These are phyloP conservation scores for Siderastrea siderea DNA, from an alignment of 92 coral and sea anemone genomes.

Conservation along the genomic window DNA sequence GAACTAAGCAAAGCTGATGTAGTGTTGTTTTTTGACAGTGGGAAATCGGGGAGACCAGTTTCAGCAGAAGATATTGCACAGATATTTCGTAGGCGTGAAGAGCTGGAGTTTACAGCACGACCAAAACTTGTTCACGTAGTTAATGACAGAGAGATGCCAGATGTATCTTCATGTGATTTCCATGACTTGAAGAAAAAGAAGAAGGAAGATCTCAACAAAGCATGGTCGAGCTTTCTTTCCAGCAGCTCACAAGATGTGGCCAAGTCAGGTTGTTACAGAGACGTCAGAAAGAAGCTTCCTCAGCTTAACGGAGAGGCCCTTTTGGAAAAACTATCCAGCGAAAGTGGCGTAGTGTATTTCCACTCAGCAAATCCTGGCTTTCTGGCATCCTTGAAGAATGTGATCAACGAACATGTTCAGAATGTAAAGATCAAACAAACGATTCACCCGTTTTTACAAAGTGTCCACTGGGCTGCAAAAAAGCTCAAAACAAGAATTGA, in stretches of 20 bases:
- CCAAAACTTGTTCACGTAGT: too few species aligned
- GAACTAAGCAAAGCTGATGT: slow-evolving; percentile 40
- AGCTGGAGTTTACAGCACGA: slow-evolving; percentile 11
- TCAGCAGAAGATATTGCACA: slow-evolving; percentile 51
- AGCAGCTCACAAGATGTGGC: neutral
- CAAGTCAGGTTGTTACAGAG: slow-evolving; percentile 1
- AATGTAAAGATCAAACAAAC: slow-evolving; percentile 34
- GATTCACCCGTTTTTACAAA: slow-evolving; percentile 30
- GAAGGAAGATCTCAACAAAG: neutral
- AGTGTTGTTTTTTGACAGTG: slow-evolving; percentile 44
- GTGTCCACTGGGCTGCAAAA: slow-evolving; percentile 10
- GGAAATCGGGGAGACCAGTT: slow-evolving; percentile 56
- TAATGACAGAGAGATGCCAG: too few species aligned
- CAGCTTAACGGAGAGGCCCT: slow-evolving; percentile 19
- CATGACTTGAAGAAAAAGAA: neutral
- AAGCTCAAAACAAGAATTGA: neutral
- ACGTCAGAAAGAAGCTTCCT: slow-evolving; percentile 25
- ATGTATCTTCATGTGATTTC: neutral
- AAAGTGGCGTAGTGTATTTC: slow-evolving; percentile 7
- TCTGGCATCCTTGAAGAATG: neutral
- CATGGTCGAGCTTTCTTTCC: slow-evolving; percentile 4
- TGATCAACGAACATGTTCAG: slow-evolving; percentile 6
- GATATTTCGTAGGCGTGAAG: slow-evolving; percentile 50
- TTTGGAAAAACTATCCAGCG: slow-evolving; percentile 15
- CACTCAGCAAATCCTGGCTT: neutral